Evolutionary conservation across 1,140 invertebrate species (phyloP), one percentile per base, ranked within the genome.

Genomic region (Drosophila pruinosa): DNA sequence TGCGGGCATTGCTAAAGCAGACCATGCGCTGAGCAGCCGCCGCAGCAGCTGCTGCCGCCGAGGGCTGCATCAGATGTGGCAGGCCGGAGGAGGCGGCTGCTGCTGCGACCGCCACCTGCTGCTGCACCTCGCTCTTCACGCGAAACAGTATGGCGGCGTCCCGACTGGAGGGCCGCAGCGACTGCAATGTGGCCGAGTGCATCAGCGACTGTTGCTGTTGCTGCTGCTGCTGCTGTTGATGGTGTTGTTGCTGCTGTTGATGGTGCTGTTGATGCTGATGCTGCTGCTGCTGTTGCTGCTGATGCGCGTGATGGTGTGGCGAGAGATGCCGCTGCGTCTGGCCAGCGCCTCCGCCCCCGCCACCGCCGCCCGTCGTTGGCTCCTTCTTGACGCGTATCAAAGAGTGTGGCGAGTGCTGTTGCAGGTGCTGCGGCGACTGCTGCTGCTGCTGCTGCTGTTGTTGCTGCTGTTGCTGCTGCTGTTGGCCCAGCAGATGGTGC

Each of bases 1-100:
- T 95, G 28, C 95, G 92, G 22, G 92, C 92, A 75, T 94, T 93
- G 38, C 93, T 92, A 43, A 94, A 92, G 94, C 94, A 95, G n/a
- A 94, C 80, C 85, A 93, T 93, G 15, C 91, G 92, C 70, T 93
- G 92, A 21, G 82, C 91, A 0, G 83, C 85, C 15, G 88, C 85
- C 0, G 89, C 89, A 0, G 88, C 89, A 0, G 89, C 78, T 3
- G 72, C 65, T 22, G 61, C 89, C 17, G 83, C 80, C 0, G 78
- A 65, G 19, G 72, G 77, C 7, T 89, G 89, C 89, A 90, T 91
- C 0, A 89, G 70, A 22, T 89, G 76, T 80, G 54, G 90, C 81
- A 26, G 90, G 2, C 91, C 75, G 82, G 70, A 69, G 61, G 72
- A 67, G 8, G 75, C 70, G 1, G 85, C 59, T 48, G 80, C 64